phyloP scores from a whole-genome alignment of 1,140 invertebrate species.

The Drosophila lacteicornis region DNA sequence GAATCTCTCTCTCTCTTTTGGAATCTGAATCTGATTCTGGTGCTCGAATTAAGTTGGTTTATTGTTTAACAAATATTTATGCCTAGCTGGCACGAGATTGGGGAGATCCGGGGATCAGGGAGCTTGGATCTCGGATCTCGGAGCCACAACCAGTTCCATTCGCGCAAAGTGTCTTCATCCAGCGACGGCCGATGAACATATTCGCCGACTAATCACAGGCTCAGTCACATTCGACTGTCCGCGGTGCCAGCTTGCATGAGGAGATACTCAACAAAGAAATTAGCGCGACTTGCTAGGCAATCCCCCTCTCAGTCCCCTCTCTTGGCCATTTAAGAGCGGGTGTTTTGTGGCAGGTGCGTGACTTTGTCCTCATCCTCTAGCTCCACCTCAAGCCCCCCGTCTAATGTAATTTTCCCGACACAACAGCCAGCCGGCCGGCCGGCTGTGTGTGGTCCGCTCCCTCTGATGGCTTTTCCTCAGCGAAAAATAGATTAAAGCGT shows the following conservation, averaged over 20 bases:
- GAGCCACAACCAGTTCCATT: constrained; percentile 32
- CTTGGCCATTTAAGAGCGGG: constrained; percentile 8
- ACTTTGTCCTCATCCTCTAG: constrained; percentile 17
- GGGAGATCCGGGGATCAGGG: neutral
- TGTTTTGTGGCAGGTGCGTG: constrained; percentile 51
- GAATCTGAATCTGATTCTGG: neutral
- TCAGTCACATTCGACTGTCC: constrained; percentile 70
- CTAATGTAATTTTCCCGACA: constrained; percentile 80
- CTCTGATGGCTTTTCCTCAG: constrained; percentile 41
- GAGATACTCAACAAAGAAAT: constrained; percentile 75
- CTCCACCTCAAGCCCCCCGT: constrained; percentile 23
- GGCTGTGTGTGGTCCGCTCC: constrained; percentile 63
- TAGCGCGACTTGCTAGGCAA: constrained; percentile 50
- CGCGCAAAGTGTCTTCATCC: constrained; percentile 57
- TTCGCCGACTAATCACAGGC: constrained; percentile 78
- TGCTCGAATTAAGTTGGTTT: constrained; percentile 65
- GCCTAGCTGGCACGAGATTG: constrained; percentile 32
- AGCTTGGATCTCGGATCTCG: neutral
- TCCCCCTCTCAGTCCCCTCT: neutral
- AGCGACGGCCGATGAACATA: constrained; percentile 72
- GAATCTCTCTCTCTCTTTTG: neutral
- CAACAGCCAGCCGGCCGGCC: constrained; percentile 12
- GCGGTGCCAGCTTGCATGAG: constrained; percentile 74
- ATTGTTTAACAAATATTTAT: constrained; percentile 67
- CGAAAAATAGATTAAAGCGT: constrained; percentile 82